Evolutionary conservation across 2,797 vertebrate species (phyloP), one percentile per base, ranked within the genome.

Genomic region (Pangasius macronema): DNA sequence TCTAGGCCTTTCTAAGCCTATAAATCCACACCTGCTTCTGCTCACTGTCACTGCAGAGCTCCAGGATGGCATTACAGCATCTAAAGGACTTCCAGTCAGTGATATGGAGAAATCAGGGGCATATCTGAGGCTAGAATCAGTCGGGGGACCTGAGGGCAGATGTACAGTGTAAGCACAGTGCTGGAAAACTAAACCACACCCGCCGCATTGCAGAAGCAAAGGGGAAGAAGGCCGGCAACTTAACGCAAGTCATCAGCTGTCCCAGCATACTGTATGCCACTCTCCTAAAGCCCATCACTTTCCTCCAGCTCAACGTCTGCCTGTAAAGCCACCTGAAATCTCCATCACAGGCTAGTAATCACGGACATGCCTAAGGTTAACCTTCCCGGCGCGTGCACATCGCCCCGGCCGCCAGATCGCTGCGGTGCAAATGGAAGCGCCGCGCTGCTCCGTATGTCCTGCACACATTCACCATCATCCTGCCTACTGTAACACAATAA

Each of bases 181-280:
- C 59, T 70, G 61, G 67, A 51, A 20, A 67, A 49, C 70, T 85
- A 88, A 72, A 87, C 91, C 91, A 91, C 91, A 91, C 91, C 91
- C 91, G 87, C 90, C 91, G 91, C 91, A 91, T 82, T 91, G 91
- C 91, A 91, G 91, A 89, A 88, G 65, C 90, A 67, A 79, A 67
- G 55, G 61, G 73, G 84, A 79, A 39, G 84, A 51, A 85, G 84
- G 84, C 75, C 84, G 84, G 75, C 84, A 89, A 89, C 81, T 90
- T 88, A 86, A 81, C 86, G 80, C 84, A 85, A 79, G 61, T 85
- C 59, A 88, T 63, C 49, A 82, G 85, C 73, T 65, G 55, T 82
- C 39, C 88, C 82, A 39, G 61, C 4, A 22, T 67, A 55, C 53
- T 55, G 0, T 5, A 6, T 5, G 0, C 0, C 0, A n/a, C 55